These are phyloP conservation scores for Ommatoiulus sabulosus DNA, from an alignment of 2,888 invertebrate species.

Conservation along the genomic window DNA sequence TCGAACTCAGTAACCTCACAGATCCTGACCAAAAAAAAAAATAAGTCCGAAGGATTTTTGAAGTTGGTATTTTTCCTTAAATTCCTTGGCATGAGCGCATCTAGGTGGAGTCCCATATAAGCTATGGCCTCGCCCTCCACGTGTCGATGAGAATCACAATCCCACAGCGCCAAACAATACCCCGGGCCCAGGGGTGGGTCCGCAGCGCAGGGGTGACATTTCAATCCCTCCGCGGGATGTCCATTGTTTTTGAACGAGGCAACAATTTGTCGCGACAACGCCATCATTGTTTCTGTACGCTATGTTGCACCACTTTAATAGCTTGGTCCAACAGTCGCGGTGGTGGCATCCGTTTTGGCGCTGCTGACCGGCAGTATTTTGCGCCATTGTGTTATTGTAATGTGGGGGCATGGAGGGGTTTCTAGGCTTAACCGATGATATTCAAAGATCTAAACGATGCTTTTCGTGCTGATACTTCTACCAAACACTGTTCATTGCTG, in stretches of 20 bases:
- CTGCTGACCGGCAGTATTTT: background rate
- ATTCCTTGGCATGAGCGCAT: background rate
- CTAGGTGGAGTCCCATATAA: background rate
- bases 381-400: background rate
- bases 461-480: too few relatives aligned
- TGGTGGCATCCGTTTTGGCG: slow-evolving; percentile 1
- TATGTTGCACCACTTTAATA: slow-evolving; percentile 13
- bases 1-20: slow-evolving; percentile 37
- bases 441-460: background rate
- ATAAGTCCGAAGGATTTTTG: background rate
- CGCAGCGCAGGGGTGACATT: slow-evolving; percentile 47
- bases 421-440: background rate
- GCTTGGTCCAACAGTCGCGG: background rate
- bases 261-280: slow-evolving; percentile 55
- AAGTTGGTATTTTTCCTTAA: slow-evolving; percentile 39
- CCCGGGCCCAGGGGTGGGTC: slow-evolving; percentile 44
- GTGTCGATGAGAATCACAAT: slow-evolving; percentile 23
- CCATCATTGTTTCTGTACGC: slow-evolving; percentile 50
- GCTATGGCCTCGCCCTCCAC: slow-evolving; percentile 34
- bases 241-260: slow-evolving; percentile 52
- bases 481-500: too few relatives aligned
- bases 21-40: background rate
- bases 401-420: background rate
- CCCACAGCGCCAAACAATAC: slow-evolving; percentile 45
- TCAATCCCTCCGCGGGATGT: slow-evolving; percentile 53